A percentile compares a stretch with the other conserved stretches of the same genome.
phyloP scores from a whole-genome alignment of 1,140 invertebrate species.

The Elymnias hypermnestra region DNA sequence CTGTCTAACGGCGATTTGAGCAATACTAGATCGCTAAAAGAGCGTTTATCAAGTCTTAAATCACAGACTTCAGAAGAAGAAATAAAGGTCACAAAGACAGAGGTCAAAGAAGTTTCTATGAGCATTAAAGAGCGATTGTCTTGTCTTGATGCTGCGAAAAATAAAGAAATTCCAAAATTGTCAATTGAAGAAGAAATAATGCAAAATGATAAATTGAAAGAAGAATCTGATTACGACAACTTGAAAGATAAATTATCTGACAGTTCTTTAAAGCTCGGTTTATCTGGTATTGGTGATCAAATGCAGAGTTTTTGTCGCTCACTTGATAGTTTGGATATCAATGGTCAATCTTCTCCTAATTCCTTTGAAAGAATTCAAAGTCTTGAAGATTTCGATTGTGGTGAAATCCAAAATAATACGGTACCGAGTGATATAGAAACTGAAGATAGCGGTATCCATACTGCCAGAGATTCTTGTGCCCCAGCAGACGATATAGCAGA shows the following conservation, averaged over 20 bases:
- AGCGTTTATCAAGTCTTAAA: constrained; percentile 77
- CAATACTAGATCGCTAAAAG: constrained; percentile 71
- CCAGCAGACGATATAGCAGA: constrained; percentile 83
- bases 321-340: constrained; percentile 80
- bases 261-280: constrained; percentile 55
- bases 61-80: constrained; percentile 75
- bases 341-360: constrained; percentile 68
- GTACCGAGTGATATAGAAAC: constrained; percentile 81
- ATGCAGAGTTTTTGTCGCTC: constrained; percentile 79
- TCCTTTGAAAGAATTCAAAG: constrained; percentile 82
- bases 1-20: constrained; percentile 73
- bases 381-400: constrained; percentile 79
- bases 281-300: constrained; percentile 63
- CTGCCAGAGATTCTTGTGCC: constrained; percentile 85
- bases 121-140: constrained; percentile 78
- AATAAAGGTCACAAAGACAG: constrained; percentile 49
- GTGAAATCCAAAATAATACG: constrained; percentile 67
- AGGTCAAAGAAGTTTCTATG: constrained; percentile 70
- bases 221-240: constrained; percentile 40
- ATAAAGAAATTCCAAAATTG: constrained; percentile 72
- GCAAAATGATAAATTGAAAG: constrained; percentile 39
- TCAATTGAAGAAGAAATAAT: constrained; percentile 60
- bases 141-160: constrained; percentile 71
- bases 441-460: constrained; percentile 89
- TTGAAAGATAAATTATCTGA: constrained; percentile 47